Evolutionary conservation across 1,140 invertebrate species (phyloP), one percentile per base, ranked within the genome.

Genomic region (Psix sp.): DNA sequence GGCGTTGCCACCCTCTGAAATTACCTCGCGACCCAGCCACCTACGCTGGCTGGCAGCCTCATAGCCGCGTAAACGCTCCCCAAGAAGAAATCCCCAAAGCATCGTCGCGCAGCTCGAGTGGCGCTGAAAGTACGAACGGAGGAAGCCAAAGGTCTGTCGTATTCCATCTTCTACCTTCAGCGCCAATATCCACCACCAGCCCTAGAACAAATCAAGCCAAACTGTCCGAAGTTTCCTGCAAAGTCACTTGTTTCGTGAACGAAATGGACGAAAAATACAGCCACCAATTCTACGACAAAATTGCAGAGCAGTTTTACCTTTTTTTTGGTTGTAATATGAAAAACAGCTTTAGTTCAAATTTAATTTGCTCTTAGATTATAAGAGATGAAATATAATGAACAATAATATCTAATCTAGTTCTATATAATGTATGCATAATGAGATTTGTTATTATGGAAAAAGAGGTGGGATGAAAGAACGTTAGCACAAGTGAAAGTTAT

Each of bases 71-170:
- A 66, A 74, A 66, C 70, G 70, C 31, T 74, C 62, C 42, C 60
- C 36, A 45, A 73, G 57, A 74, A 68, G 63, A 74, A 74, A 74
- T 74, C 72, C 72, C 72, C 52, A 46, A 74, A 68, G 63, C 57
- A 68, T 68, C 63, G 63, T 67, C 71, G 66, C 42, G 45, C 15
- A 42, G 18, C 31, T 63, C 60, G 60, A 65, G 60, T 65, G 49
- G 40, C 60, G 56, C 54, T 14, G 46, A 24, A 48, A 38, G 45
- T 40, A 51, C 36, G 52, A 39, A 67, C 24, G 49, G 60, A 59
- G 54, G 45, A 63, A 65, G 59, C 46, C 63, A 56, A 68, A 59
- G 59, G 68, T 63, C 45, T 60, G 57, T 63, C 65, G 38, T 57
- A 42, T 54, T 54, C 31, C 38, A 15, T 40, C 21, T 33, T 49